phyloP scores from a whole-genome alignment of 2,113 vertebrate genomes.

The Danionella cerebrum region DNA sequence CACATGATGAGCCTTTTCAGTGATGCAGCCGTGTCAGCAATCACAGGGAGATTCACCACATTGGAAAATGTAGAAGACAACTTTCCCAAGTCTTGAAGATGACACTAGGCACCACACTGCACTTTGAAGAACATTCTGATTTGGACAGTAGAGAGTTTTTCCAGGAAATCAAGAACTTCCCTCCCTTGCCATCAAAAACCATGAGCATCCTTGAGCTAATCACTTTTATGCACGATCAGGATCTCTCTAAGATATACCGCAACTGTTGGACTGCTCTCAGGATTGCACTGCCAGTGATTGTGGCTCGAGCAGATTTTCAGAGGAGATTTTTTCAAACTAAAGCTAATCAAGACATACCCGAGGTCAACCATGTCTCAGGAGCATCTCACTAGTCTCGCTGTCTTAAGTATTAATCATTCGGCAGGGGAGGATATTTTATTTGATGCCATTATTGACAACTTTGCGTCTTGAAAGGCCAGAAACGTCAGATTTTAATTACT shows the following conservation, averaged over 20 bases:
- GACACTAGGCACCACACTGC: constrained; percentile 10
- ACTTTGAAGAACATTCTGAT: constrained; percentile 20
- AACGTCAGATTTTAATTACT: not conserved
- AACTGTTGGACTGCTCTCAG: constrained; percentile 31
- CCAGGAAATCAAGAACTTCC: constrained; percentile 27
- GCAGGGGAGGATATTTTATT: not conserved
- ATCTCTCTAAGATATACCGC: constrained; percentile 18
- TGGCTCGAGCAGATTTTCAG: no score
- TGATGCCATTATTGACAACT: not conserved
- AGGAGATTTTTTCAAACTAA: not conserved
- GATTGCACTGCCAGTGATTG: constrained; percentile 15
- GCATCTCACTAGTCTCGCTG: not conserved
- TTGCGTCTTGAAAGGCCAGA: not conserved
- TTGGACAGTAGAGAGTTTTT: constrained; percentile 21
- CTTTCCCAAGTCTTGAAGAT: constrained; percentile 20
- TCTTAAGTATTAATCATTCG: not conserved
- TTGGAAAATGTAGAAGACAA: no score
- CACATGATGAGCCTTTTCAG: no score
- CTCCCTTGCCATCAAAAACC: constrained; percentile 25
- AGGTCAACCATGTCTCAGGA: not conserved
- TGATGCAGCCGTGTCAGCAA: no score
- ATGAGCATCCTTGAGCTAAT: constrained; percentile 22
- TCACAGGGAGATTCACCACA: no score
- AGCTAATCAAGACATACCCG: not conserved
- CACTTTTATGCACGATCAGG: constrained; percentile 11